Percentiles rank a stretch among this genome's conserved stretches.
Evolutionary conservation across 2,888 invertebrate species (phyloP).

Genomic region (Cecidostiba fungosa): DNA sequence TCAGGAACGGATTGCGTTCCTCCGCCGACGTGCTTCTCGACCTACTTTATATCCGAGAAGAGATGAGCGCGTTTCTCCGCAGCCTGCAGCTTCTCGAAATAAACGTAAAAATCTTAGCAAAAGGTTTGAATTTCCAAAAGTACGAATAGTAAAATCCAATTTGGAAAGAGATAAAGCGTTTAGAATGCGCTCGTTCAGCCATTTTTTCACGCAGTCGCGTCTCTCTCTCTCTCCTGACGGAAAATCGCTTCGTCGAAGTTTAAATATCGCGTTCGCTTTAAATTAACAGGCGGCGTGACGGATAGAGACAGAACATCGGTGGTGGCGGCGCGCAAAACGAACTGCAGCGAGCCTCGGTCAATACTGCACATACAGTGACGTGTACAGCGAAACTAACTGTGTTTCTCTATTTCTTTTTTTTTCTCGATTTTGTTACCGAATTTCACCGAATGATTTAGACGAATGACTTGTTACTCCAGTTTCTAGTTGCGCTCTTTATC

Average conservation of each 20-base stretch:
- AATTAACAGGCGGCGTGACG: conserved; percentile 46
- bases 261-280: conserved; percentile 59
- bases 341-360: not conserved
- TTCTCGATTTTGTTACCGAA: not conserved
- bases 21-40: not conserved
- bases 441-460: not conserved
- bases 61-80: not conserved
- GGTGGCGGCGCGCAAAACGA: conserved; percentile 9
- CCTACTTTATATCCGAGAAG: not conserved
- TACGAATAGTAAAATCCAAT: not conserved
- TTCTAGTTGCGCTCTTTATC: not conserved
- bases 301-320: conserved; percentile 12
- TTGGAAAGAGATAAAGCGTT: conserved; percentile 7
- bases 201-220: not conserved
- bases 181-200: not conserved
- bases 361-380: conserved; percentile 6
- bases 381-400: conserved; percentile 22
- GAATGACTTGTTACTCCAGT: not conserved
- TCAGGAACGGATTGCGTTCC: conserved; percentile 35
- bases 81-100: not conserved
- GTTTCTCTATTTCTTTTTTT: not conserved
- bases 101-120: conserved; percentile 4
- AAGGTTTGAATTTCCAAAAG: not conserved
- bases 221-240: conserved; percentile 17
- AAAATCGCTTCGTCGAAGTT: conserved; percentile 59